These are phyloP conservation scores for Drosophila mauritiana DNA, from an alignment of 1,140 invertebrate species.

Conservation along the genomic window DNA sequence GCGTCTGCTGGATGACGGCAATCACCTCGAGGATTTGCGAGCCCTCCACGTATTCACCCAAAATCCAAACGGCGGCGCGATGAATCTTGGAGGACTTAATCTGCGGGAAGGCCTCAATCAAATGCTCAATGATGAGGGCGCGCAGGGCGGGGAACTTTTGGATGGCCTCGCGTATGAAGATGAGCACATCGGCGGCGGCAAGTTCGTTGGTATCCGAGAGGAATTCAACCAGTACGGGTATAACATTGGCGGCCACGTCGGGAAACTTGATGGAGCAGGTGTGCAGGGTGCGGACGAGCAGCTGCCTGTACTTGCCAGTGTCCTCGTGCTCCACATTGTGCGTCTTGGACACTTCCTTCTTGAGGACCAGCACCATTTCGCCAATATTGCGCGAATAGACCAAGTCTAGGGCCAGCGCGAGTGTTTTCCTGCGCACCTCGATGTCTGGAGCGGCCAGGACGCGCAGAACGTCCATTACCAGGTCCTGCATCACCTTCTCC, in stretches of 20 bases:
- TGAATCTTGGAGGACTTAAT: constrained; percentile 95
- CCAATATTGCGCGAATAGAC: constrained; percentile 97
- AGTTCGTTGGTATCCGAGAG: constrained; percentile 97
- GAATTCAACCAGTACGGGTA: constrained; percentile 98
- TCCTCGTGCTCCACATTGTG: constrained; percentile 97
- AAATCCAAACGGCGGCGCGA: constrained; percentile 98
- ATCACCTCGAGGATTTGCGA: constrained; percentile 93
- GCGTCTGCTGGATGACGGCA: constrained; percentile 89
- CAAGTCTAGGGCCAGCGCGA: constrained; percentile 95
- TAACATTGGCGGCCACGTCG: constrained; percentile 96
- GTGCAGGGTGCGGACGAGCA: constrained; percentile 97
- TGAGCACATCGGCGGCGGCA: constrained; percentile 96
- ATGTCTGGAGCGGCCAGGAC: constrained; percentile 97
- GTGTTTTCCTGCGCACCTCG: constrained; percentile 96
- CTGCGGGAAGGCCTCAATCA: constrained; percentile 92
- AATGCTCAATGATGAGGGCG: constrained; percentile 91
- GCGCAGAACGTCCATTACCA: constrained; percentile 99
- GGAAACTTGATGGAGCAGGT: constrained; percentile 98
- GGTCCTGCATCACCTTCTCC: constrained; percentile 97
- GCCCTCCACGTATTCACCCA: constrained; percentile 96
- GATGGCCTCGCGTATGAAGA: constrained; percentile 97
- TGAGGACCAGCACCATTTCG: constrained; percentile 97
- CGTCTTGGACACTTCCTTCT: constrained; percentile 97
- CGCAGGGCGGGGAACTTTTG: constrained; percentile 95
- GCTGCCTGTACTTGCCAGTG: constrained; percentile 97